Base-by-base conservation (phyloP, 2,113 vertebrate species). In the Hemibagrus wyckioides region DNA sequence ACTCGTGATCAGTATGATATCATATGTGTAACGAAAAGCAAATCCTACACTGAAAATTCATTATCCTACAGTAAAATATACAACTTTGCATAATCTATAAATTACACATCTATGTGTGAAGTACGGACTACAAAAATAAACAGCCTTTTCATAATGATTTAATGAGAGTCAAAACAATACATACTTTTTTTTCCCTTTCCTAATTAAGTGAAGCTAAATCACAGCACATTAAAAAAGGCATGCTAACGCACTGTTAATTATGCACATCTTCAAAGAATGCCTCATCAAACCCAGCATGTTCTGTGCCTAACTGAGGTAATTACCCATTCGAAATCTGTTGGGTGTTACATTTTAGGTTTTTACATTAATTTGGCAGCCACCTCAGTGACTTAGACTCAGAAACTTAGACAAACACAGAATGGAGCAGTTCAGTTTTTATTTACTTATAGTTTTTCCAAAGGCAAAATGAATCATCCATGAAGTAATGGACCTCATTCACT, bases 151-250 rank as follows among this genome's bases (percentile, higher is more conserved):
- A 71, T 80, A 83, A 83, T 90, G 59, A 84, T 82, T 86, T 77
- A 86, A 90, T 84, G 28, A 88, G 86, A 77, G 33, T 63, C 80
- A 88, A 71, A 89, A 89, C 81, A 82, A 84, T 86, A 65, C 82
- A 82, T 65, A 63, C 80, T 82, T 82, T 79, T 82, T 82, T 79
- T 83, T 61, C 67, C 44, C 69, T 71, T 85, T 52, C 30, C 54
- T 88, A 89, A 91, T 88, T 77, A 91, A 84, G 33, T 59, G 69
- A 82, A 77, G 67, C 76, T 86, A 81, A 89, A 88, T 84, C 85
- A 88, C 86, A 84, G 80, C 48, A 75, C 86, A 84, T 86, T 86
- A 79, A 81, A 89, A 91, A 76, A 82, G 41, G 30, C 44, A 77
- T 39, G 48, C 69, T 59, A 85, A 84, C 9, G 25, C 52, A 82